A percentile compares a stretch with the other conserved stretches of the same genome.
Conservation (phyloP, 1,140 invertebrate species). For the Amphibalanus amphitrite region DNA sequence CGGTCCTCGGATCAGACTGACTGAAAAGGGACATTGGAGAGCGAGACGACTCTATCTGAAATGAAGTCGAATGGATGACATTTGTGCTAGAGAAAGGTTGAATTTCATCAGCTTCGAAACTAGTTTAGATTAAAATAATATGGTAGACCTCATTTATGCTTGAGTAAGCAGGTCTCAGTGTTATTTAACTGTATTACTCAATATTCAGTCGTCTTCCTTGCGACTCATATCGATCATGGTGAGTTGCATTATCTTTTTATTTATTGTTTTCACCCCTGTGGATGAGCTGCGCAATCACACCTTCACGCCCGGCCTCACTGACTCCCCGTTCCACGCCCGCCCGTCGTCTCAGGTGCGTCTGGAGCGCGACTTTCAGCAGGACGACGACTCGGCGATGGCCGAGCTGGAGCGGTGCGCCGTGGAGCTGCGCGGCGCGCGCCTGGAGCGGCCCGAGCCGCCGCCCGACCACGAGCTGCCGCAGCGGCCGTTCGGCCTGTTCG, state of each 20-base stretch:
- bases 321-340: not conserved
- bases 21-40: too few relatives aligned
- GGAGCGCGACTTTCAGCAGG: slow-evolving; percentile 82
- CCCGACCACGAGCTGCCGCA: slow-evolving; percentile 60
- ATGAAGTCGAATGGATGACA: too few relatives aligned
- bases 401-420: slow-evolving; percentile 66
- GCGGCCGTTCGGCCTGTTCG: slow-evolving; percentile 47
- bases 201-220: too few relatives aligned
- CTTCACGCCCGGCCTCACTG: slow-evolving; percentile 23
- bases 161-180: not conserved
- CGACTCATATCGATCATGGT: slow-evolving; percentile 4
- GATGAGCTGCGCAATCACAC: slow-evolving; percentile 1
- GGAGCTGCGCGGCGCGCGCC: slow-evolving; percentile 62
- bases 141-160: not conserved
- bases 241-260: not conserved
- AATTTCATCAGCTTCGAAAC: too few relatives aligned
- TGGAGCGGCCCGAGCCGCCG: slow-evolving; percentile 58
- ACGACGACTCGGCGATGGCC: slow-evolving; percentile 77
- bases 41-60: too few relatives aligned
- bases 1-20: too few relatives aligned
- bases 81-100: too few relatives aligned
- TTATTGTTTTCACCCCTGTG: not conserved
- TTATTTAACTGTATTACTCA: slow-evolving; percentile 10
- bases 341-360: slow-evolving; percentile 34
- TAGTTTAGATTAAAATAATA: not conserved